Conservation (phyloP, 2,797 vertebrate species). For the Adelosebastes latens region DNA sequence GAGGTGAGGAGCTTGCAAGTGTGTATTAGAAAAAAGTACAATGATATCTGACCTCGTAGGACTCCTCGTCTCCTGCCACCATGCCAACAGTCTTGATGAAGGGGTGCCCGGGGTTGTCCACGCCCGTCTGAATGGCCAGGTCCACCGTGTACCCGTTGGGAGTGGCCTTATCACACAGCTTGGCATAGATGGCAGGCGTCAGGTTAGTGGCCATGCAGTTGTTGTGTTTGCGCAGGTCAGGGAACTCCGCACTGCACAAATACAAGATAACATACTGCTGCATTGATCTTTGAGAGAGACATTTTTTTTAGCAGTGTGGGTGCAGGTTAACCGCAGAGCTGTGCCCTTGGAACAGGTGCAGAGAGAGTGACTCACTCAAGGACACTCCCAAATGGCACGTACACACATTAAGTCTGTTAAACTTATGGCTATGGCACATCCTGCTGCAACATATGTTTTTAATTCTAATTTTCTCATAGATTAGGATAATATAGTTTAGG, state of each 20-base stretch:
- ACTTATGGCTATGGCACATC: neutral
- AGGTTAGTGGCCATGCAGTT: constrained; percentile 97
- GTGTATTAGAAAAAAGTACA: neutral
- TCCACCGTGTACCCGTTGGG: constrained; percentile 94
- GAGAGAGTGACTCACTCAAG: constrained; percentile 7
- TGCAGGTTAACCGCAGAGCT: neutral
- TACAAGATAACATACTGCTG: constrained; percentile 32
- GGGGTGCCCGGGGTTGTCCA: constrained; percentile 97
- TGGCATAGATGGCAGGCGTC: constrained; percentile 92
- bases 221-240: constrained; percentile 97
- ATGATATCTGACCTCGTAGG: constrained; percentile 89
- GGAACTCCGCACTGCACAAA: constrained; percentile 91
- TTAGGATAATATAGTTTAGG: neutral
- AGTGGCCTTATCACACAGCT: constrained; percentile 91
- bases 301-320: neutral
- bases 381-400: neutral
- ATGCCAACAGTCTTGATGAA: constrained; percentile 92
- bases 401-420: neutral
- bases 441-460: neutral
- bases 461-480: neutral
- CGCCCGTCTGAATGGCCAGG: constrained; percentile 96
- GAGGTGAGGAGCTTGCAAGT: too few relatives aligned
- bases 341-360: neutral
- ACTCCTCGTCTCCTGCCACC: constrained; percentile 94
- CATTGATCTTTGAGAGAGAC: neutral